Conservation (phyloP, 2,113 vertebrate genomes). For the Sylvia atricapilla region DNA sequence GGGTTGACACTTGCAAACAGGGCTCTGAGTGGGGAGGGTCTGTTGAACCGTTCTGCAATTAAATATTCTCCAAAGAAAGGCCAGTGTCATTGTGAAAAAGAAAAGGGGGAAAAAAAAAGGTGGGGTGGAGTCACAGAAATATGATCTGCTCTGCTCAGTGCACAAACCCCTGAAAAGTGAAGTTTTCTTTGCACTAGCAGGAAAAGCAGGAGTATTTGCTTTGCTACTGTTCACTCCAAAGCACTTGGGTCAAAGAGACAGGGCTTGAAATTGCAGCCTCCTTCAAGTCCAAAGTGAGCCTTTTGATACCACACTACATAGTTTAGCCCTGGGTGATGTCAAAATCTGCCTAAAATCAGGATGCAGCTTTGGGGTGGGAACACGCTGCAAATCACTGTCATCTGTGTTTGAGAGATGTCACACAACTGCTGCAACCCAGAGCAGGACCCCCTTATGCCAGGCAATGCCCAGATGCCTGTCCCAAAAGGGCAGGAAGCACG, state of each 20-base stretch:
- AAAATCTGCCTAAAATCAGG: not conserved
- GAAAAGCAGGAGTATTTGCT: not conserved
- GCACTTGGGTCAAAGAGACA: not conserved
- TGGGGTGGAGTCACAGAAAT: not conserved
- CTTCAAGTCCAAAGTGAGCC: not conserved
- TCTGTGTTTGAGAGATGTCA: not conserved
- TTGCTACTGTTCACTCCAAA: not conserved
- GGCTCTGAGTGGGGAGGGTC: not conserved
- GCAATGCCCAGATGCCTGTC: not conserved
- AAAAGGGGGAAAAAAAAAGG: accelerated
- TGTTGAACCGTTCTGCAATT: slow-evolving; percentile 25
- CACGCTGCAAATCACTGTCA: not conserved
- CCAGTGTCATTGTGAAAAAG: not conserved
- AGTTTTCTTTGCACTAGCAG: not conserved
- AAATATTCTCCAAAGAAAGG: not conserved
- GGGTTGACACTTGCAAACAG: slow-evolving; percentile 55
- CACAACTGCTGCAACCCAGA: accelerated
- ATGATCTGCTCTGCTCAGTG: accelerated
- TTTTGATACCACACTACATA: not conserved
- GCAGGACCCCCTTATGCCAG: not conserved
- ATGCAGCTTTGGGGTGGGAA: not conserved
- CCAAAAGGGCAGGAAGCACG: accelerated
- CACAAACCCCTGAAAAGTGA: not conserved
- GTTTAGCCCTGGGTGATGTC: not conserved
- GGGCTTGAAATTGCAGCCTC: not conserved